Base-by-base conservation (phyloP, 2,888 invertebrate species). In the Perdita meconis region DNA sequence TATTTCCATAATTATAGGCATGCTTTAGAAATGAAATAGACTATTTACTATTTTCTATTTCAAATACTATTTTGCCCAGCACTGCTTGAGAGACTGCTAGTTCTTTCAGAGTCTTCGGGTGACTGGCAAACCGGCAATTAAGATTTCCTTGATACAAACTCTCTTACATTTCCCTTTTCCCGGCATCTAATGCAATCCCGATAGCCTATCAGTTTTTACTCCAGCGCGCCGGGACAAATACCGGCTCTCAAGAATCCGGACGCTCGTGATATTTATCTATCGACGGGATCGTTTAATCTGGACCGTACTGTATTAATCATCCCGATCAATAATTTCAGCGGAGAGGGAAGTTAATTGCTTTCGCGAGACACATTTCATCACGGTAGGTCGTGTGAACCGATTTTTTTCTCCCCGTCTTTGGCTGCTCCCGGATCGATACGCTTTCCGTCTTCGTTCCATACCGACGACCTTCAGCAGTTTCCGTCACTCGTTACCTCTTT, bases 301-400 rank as follows among this genome's bases (percentile, higher is more conserved):
- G 56, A 47, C 59, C 61, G 59, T 75, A 60, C 38, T 69, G 63
- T 72, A 84, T 84, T 78, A 81, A 83, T 84, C 81, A 84, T 75
- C 71, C 73, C 60, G 81, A 70, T 53, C 42, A 69, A 50, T 56
- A 61, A 67, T 40, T 59, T 40, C 55, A 38, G 60, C 70, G 34
- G 68, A 57, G 75, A 38, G 60, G 72, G 34, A 70, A 57, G 75
- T 81, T 83, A 84, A 83, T 84, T 84, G 75, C 75, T 81, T 78
- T 47, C 69, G 66, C 70, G 70, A 65, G 57, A 72, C 68, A 72
- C 71, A 72, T 78, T 84, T 60, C 75, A 69, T 76, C 53, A 60
- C 65, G 57, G 47, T 22, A 53, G 61, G 64, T 63, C 63, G 68
- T 60, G 63, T 55, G 61, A 74, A 67, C 55, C 57, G 40, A 66